Percentiles rank a stretch among this genome's conserved stretches.
phyloP scores from a whole-genome alignment of 2,113 vertebrate genomes.

The Alethe diademata region DNA sequence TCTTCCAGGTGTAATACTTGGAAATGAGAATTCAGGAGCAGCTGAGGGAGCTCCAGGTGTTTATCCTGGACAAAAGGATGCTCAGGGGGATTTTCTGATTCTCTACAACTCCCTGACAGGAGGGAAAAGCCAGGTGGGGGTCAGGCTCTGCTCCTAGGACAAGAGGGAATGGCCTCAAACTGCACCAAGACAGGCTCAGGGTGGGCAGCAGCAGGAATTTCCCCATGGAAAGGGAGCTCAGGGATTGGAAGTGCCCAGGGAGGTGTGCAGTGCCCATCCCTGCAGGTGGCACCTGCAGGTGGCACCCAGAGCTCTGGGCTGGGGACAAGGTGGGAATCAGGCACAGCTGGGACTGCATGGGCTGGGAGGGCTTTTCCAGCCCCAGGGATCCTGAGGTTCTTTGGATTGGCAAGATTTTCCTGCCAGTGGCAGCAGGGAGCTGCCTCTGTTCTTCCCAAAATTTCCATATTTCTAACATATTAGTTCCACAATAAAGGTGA shows the following conservation, averaged over 20 bases:
- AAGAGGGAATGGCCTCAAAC: neutral
- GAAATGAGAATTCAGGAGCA: neutral
- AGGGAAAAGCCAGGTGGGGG: neutral
- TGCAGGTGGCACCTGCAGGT: neutral
- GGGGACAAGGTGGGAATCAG: neutral
- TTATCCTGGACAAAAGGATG: neutral
- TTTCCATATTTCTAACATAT: neutral
- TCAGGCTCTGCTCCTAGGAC: neutral
- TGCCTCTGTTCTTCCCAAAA: neutral
- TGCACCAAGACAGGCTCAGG: neutral
- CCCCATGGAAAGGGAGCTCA: accelerated
- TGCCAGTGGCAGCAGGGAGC: neutral
- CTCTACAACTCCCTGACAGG: neutral
- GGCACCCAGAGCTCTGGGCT: neutral
- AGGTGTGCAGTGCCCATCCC: neutral
- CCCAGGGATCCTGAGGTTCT: accelerated
- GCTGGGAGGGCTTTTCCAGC: accelerated
- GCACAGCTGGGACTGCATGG: accelerated
- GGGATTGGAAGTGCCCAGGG: neutral
- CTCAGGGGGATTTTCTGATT: neutral
- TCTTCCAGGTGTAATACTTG: neutral
- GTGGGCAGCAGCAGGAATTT: neutral
- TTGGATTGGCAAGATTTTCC: neutral
- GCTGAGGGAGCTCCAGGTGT: neutral
- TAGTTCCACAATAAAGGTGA: accelerated